Evolutionary conservation across 1,140 invertebrate genomes (phyloP), one percentile per base, ranked within the genome.

Genomic region (Chironomus striatipennis): DNA sequence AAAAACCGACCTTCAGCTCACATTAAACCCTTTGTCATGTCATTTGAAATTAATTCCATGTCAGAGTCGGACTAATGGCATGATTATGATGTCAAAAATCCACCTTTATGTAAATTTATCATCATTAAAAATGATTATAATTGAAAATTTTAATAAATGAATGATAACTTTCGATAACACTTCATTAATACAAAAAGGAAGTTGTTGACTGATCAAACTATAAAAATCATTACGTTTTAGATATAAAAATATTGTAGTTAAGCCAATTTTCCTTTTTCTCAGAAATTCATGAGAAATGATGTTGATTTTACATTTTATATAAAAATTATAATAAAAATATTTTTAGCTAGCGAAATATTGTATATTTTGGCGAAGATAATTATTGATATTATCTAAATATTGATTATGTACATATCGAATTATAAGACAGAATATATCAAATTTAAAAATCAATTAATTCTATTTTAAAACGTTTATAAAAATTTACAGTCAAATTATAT

Each of bases 71-170:
- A 57, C 24, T 34, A 57, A 57, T 12, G n/a, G 47, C 47, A 57
- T 57, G 47, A 57, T 57, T 15, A 57, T 57, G 5, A 57, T 57
- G 47, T 57, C 47, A 57, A 12, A 57, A 57, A 57, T 57, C 12
- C 12, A 57, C 47, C 47, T 57, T 57, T 57, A 57, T 57, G 47
- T 57, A 57, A 57, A 57, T 57, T 57, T n/a, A 57, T 57, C 47
- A 57, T 57, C 47, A 57, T 57, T 57, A 57, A 57, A 5, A 34
- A 34, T 34, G 47, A 57, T 57, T 57, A 57, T 12, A 57, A 57
- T 57, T 57, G n/a, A 57, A 57, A n/a, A 57, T 57, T 57, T 5
- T 12, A 12, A 57, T 5, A 57, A 57, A 47, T 10, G 43, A 47
- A 47, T 10, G 12, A 34, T 34, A 34, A 34, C 24, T 2, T 34